phyloP scores from a whole-genome alignment of 2,888 invertebrate species.

The Harpalus rufipes region DNA sequence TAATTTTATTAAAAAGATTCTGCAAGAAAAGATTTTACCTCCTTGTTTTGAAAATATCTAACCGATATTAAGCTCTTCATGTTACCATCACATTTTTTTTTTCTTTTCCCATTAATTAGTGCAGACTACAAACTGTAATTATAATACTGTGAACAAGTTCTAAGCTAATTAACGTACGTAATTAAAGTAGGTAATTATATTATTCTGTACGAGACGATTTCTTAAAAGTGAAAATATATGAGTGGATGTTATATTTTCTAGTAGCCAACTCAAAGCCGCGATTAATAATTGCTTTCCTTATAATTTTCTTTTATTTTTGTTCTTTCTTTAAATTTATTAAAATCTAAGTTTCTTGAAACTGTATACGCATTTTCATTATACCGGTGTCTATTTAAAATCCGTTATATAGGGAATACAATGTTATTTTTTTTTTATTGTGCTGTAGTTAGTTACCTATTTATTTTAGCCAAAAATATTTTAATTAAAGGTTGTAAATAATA shows the following conservation, averaged over 20 bases:
- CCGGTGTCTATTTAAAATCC: too few species aligned
- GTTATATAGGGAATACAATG: too few species aligned
- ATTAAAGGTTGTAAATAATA: too few species aligned
- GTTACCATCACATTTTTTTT: conserved; percentile 26
- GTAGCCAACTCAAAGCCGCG: background rate
- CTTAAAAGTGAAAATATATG: background rate
- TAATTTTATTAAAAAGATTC: conserved; percentile 7
- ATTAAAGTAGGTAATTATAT: conserved; percentile 31
- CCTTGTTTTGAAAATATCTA: conserved; percentile 9
- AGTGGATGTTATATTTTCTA: background rate
- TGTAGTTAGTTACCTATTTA: too few species aligned
- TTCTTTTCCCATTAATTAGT: conserved; percentile 20
- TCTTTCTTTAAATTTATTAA: background rate
- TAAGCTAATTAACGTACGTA: conserved; percentile 33
- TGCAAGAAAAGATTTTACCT: background rate
- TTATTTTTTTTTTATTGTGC: too few species aligned
- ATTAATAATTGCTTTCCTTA: background rate
- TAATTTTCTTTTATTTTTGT: background rate
- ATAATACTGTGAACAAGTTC: conserved; percentile 32
- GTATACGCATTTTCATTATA: too few species aligned
- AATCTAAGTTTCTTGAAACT: too few species aligned
- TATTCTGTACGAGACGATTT: conserved; percentile 25
- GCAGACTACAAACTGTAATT: conserved; percentile 36
- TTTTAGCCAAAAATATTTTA: too few species aligned
- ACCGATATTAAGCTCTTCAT: conserved; percentile 15